These are phyloP conservation scores for Chironomus riparius DNA, from an alignment of 2,888 invertebrate genomes.

Conservation along the genomic window DNA sequence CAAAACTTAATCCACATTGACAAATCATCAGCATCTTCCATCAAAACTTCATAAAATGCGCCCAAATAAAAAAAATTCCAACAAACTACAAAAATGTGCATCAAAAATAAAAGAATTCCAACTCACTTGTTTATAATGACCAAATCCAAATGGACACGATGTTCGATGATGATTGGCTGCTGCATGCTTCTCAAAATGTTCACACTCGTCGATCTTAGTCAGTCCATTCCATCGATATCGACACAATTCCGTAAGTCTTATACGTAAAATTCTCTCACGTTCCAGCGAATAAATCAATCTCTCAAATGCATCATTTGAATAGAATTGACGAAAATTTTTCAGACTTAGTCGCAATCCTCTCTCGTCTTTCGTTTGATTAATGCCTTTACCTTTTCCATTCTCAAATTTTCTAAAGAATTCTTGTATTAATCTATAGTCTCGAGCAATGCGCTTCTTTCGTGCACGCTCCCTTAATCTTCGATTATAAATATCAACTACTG, in stretches of 20 bases:
- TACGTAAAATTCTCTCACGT: conserved; percentile 74
- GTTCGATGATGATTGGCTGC: conserved; percentile 51
- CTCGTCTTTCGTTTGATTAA: conserved; percentile 44
- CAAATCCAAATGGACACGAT: conserved; percentile 39
- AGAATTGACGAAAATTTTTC: conserved; percentile 67
- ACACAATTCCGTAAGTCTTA: conserved; percentile 71
- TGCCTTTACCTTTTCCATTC: conserved; percentile 43
- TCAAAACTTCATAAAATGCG: no score
- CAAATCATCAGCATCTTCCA: no score
- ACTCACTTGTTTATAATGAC: conserved; percentile 42
- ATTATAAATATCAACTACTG: conserved; percentile 88
- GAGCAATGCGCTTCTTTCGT: conserved; percentile 77
- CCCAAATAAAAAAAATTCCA: no score
- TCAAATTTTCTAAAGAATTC: conserved; percentile 57
- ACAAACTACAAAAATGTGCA: not conserved
- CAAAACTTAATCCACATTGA: no score
- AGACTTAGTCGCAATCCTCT: conserved; percentile 12
- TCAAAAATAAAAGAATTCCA: not conserved
- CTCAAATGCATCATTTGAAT: conserved; percentile 75
- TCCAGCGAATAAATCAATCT: conserved; percentile 68
- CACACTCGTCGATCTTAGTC: conserved; percentile 71
- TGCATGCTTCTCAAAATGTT: conserved; percentile 76
- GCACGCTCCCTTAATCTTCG: conserved; percentile 74
- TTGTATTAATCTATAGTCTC: conserved; percentile 83
- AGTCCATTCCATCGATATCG: conserved; percentile 81